phyloP scores from a whole-genome alignment of 2,797 vertebrate genomes.

The Capromys pilorides region DNA sequence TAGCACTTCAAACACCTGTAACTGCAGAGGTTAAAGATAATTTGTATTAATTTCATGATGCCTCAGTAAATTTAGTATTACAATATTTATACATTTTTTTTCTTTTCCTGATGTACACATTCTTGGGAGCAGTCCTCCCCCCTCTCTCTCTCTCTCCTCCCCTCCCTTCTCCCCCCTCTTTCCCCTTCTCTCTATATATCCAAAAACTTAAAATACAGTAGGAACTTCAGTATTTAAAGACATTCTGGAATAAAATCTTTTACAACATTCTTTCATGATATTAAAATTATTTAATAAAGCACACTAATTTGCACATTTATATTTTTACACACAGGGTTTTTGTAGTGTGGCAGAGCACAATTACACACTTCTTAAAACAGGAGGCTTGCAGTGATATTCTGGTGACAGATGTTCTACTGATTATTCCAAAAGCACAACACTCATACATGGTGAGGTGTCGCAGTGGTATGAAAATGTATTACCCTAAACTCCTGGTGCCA shows the following conservation, averaged over 20 bases:
- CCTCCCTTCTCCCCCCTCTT: too few species aligned
- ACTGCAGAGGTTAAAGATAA: neutral
- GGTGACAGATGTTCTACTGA: neutral
- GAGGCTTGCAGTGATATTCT: neutral
- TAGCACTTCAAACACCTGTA: neutral
- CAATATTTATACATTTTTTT: neutral
- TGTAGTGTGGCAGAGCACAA: neutral
- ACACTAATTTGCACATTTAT: neutral
- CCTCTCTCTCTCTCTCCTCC: too few species aligned
- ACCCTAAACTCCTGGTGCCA: neutral
- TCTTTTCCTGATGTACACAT: neutral
- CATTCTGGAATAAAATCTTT: constrained; percentile 12
- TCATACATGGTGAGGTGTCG: neutral
- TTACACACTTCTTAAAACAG: neutral
- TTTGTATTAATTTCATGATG: neutral
- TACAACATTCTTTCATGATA: neutral
- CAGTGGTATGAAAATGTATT: neutral
- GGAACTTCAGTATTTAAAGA: neutral
- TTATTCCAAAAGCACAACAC: neutral
- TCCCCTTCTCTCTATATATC: neutral
- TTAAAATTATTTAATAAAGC: neutral
- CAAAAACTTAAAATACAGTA: neutral
- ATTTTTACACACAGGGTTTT: neutral
- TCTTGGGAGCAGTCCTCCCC: neutral
- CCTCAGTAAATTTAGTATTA: neutral